A percentile compares a stretch with the other conserved stretches of the same genome.
Conservation (phyloP, 2,797 vertebrate species). For the Falco columbarius region DNA sequence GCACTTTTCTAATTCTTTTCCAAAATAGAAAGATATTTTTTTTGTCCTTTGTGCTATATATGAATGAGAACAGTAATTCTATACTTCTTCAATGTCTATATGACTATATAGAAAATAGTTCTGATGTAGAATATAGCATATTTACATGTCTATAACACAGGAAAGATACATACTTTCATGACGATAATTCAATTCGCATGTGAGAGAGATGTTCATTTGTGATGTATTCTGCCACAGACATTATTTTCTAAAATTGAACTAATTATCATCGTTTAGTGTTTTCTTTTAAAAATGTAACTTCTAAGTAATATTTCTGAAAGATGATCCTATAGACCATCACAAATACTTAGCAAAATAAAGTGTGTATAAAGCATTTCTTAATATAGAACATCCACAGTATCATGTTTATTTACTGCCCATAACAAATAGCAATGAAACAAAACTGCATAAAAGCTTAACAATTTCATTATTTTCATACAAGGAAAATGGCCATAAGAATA, state of each 20-base stretch:
- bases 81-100: not conserved
- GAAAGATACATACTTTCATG: not conserved
- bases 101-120: not conserved
- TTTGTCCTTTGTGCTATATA: not conserved
- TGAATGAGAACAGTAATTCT: not conserved
- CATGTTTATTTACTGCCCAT: not conserved
- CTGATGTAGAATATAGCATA: not conserved
- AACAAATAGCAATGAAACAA: slow-evolving; percentile 26
- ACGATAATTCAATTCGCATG: not conserved
- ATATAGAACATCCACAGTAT: not conserved
- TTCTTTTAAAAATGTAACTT: not conserved
- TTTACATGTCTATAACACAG: not conserved
- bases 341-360: not conserved
- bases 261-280: not conserved
- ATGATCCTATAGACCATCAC: not conserved
- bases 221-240: not conserved
- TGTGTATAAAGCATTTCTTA: slow-evolving; percentile 6
- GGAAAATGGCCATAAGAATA: not conserved
- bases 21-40: not conserved
- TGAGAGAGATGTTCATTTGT: not conserved
- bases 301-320: not conserved
- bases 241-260: not conserved
- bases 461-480: slow-evolving; percentile 26
- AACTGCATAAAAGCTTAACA: slow-evolving; percentile 2
- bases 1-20: not conserved